Base-by-base conservation (phyloP, 2,797 vertebrate genomes). In the Synaphobranchus kaupii region DNA sequence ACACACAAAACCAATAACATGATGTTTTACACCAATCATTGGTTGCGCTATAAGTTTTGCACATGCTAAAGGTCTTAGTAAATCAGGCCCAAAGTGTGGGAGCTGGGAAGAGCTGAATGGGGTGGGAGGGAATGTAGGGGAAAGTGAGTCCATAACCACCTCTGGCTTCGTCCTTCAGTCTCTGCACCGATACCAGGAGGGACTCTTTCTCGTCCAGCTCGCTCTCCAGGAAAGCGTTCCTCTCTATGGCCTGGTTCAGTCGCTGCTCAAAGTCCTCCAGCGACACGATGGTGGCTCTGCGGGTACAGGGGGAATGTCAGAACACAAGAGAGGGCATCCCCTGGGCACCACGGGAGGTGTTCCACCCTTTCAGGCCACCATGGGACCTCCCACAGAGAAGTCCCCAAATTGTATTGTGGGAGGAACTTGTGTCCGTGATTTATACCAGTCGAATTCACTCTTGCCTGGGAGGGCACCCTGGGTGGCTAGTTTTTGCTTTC, bases 201-300 rank as follows among this genome's bases (percentile, higher is more conserved):
- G 98, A 99, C 91, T 99, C 98, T 90, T 99, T 99, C 94, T 99
- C 98, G 87, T 99, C 98, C 92, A 99, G 96, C 88, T 99, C 98
- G 44, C 98, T 99, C 94, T 99, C 98, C 92, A 99, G 95, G 94
- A 99, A 99, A 0, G 98, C 98, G 84, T 99, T 99, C 92, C 98
- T 96, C 94, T 99, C 98, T 83, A 99, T 99, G 86, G 98, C 98
- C 93, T 99, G 98, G 95, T 99, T 99, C 89, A 99, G 94, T 89
- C 98, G 97, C 90, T 97, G 97, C 92, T 99, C 98, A 93, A 99
- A 99, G 94, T 99, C 98, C 94, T 99, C 98, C 88, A 99, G 95
- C 31, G 98, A 99, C 91, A 99, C 98, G 91, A 99, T 99, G 63
- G 98, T 99, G 73, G 98, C 97, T 93, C 98, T 99, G 94, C 60